phyloP scores from a whole-genome alignment of 2,113 vertebrate species.

The Psammodynastes pulverulentus region DNA sequence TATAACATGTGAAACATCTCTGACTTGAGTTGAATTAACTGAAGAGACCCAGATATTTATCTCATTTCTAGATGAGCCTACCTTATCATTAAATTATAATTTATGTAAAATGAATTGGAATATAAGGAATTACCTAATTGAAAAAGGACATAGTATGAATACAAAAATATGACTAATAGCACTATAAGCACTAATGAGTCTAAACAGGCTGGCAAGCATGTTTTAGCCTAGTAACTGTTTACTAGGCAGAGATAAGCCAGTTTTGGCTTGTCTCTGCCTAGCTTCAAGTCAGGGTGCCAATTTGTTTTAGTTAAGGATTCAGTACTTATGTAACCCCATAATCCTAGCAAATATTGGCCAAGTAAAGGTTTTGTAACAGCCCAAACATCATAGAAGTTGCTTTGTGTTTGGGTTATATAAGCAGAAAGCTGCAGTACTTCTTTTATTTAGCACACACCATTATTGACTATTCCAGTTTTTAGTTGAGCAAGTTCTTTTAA shows the following conservation, averaged over 20 bases:
- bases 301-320: not conserved
- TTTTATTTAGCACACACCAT: not conserved
- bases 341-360: not conserved
- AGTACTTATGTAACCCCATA: not conserved
- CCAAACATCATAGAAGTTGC: not conserved
- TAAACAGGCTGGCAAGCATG: not conserved
- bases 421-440: not conserved
- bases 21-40: not conserved
- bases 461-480: slow-evolving; percentile 17
- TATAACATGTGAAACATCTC: not conserved
- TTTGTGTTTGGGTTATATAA: not conserved
- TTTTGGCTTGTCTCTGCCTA: not conserved
- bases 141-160: not conserved
- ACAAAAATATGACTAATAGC: not conserved
- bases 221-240: not conserved
- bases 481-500: slow-evolving; percentile 9
- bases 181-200: not conserved
- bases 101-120: not conserved
- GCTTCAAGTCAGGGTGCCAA: not conserved
- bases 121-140: not conserved
- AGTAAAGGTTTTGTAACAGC: not conserved
- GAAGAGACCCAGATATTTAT: not conserved
- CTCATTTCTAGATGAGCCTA: not conserved
- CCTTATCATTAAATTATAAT: not conserved
- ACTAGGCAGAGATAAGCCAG: too few relatives aligned